A percentile compares a stretch with the other conserved stretches of the same genome.
Conservation (phyloP, 2,797 vertebrate species). For the Erithacus rubecula region DNA sequence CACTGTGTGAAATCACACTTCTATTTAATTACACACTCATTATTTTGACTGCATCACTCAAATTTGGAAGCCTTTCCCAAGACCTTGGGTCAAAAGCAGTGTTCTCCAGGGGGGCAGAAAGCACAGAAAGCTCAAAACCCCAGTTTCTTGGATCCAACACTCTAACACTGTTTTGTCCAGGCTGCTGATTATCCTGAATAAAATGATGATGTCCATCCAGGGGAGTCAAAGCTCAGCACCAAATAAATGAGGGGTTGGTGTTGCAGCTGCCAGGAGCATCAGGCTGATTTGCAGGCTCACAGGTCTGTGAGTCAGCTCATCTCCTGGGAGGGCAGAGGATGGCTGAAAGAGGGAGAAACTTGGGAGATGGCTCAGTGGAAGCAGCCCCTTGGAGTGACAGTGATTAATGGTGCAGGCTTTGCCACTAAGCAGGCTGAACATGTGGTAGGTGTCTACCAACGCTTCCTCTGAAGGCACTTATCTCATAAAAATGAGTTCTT, state of each 20-base stretch:
- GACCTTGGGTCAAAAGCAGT: no score
- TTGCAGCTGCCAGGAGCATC: background rate
- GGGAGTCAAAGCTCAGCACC: background rate
- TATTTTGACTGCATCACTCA: no score
- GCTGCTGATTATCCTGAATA: background rate
- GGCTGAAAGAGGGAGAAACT: background rate
- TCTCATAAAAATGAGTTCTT: conserved; percentile 38
- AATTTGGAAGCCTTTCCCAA: no score
- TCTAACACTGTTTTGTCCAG: background rate
- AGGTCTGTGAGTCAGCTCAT: background rate
- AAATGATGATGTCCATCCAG: background rate
- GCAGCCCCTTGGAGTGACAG: background rate
- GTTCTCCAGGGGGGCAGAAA: no score
- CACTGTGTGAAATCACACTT: no score
- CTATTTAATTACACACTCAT: no score
- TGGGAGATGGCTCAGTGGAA: background rate
- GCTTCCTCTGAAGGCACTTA: conserved; percentile 43
- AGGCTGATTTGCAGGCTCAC: background rate
- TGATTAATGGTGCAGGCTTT: conserved; percentile 5
- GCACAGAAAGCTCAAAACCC: no score
- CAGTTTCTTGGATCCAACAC: no score
- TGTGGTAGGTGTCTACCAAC: background rate
- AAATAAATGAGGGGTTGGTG: background rate
- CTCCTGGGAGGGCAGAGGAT: background rate
- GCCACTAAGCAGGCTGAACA: conserved; percentile 29